Percentiles rank a stretch among this genome's conserved stretches.
phyloP scores from a whole-genome alignment of 2,888 invertebrate genomes.

The Hoplodrina ambigua region DNA sequence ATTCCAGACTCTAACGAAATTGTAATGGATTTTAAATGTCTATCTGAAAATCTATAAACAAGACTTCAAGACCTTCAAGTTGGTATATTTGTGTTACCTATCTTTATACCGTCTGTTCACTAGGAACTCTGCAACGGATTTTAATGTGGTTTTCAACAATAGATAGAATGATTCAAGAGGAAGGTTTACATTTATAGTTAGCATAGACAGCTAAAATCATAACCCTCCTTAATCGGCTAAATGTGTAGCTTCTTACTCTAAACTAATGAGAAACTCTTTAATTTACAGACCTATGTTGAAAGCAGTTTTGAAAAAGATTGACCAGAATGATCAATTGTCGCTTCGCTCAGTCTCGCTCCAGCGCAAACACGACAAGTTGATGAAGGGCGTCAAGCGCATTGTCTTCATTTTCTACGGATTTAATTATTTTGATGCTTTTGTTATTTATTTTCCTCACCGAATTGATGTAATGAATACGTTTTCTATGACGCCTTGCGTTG shows the following conservation, averaged over 20 bases:
- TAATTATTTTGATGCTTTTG: constrained; percentile 67
- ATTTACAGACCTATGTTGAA: constrained; percentile 69
- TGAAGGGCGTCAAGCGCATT: constrained; percentile 74
- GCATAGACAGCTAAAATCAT: no score
- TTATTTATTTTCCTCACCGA: constrained; percentile 77
- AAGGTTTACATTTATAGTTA: no score
- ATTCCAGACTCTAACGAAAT: background rate
- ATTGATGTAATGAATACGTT: constrained; percentile 70
- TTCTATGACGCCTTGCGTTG: constrained; percentile 80
- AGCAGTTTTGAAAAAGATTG: constrained; percentile 66
- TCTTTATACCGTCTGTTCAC: no score
- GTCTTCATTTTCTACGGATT: constrained; percentile 73
- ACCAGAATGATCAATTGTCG: constrained; percentile 69
- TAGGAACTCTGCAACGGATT: no score
- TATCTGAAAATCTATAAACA: no score
- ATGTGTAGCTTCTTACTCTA: no score
- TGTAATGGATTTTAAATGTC: background rate
- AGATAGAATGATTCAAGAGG: no score
- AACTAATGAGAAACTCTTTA: background rate
- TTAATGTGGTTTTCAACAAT: no score
- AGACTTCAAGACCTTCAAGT: no score
- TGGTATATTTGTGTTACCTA: no score
- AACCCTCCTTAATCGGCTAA: no score
- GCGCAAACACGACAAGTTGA: constrained; percentile 68
- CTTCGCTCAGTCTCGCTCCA: constrained; percentile 58